phyloP scores from a whole-genome alignment of 2,113 vertebrate genomes.

The human region GRCh38 chr1:54390501-54391000 shows the following conservation, averaged over 20 bases:
- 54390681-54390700: slow-evolving; percentile 84
- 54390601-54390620: slow-evolving; percentile 90
- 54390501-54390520: slow-evolving; percentile 85
- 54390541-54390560: slow-evolving; percentile 84
- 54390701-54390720: slow-evolving; percentile 81
- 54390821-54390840: not conserved
- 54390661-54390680: slow-evolving; percentile 86
- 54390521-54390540: slow-evolving; percentile 88
- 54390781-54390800: not conserved
- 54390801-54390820: not conserved
- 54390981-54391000: slow-evolving; percentile 31
- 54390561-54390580: slow-evolving; percentile 87
- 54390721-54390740: slow-evolving; percentile 55
- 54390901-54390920: slow-evolving; percentile 19
- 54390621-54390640: slow-evolving; percentile 87
- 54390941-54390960: slow-evolving; percentile 53
- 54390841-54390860: slow-evolving; percentile 74
- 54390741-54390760: slow-evolving; percentile 45
- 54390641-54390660: slow-evolving; percentile 86
- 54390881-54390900: slow-evolving; percentile 71
- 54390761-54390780: slow-evolving; percentile 45
- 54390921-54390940: not conserved
- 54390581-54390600: slow-evolving; percentile 90
- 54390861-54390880: slow-evolving; percentile 72
- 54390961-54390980: not conserved